phyloP scores from a whole-genome alignment of 2,888 invertebrate species.

The Lysandra coridon region DNA sequence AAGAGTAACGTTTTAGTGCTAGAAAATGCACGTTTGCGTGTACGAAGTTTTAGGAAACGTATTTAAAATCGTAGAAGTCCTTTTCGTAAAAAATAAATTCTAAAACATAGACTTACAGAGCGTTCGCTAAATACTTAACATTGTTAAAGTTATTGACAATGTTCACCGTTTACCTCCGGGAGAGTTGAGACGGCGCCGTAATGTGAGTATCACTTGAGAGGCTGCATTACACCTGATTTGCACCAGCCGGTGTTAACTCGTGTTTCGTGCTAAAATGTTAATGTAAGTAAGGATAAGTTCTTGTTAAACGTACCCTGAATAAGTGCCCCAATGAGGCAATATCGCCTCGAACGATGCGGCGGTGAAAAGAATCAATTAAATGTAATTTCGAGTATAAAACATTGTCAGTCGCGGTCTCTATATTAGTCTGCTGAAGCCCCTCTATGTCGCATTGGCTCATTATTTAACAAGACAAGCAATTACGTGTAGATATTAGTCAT shows the following conservation, averaged over 20 bases:
- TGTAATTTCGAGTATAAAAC: too few species aligned
- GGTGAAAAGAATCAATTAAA: too few species aligned
- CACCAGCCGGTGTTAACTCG: constrained; percentile 39
- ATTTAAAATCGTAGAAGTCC: background rate
- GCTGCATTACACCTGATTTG: constrained; percentile 53
- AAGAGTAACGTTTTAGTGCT: background rate
- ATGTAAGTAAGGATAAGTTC: background rate
- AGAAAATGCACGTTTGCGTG: background rate
- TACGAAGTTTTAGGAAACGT: background rate
- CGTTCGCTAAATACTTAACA: background rate
- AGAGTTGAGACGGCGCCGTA: constrained; percentile 37
- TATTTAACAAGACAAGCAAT: too few species aligned
- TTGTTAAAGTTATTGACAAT: constrained; percentile 21
- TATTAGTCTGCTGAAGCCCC: too few species aligned
- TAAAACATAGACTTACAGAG: background rate
- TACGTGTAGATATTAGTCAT: too few species aligned
- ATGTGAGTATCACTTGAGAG: constrained; percentile 54
- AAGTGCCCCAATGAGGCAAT: background rate
- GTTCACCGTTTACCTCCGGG: constrained; percentile 18
- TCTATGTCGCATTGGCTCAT: too few species aligned
- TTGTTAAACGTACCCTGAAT: background rate
- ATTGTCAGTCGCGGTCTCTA: too few species aligned
- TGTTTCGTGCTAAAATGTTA: constrained; percentile 28
- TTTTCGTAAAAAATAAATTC: background rate
- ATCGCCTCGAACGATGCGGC: too few species aligned